Evolutionary conservation across 2,797 vertebrate species (phyloP), one percentile per base, ranked within the genome.

Genomic region (Yasuhikotakia modesta): DNA sequence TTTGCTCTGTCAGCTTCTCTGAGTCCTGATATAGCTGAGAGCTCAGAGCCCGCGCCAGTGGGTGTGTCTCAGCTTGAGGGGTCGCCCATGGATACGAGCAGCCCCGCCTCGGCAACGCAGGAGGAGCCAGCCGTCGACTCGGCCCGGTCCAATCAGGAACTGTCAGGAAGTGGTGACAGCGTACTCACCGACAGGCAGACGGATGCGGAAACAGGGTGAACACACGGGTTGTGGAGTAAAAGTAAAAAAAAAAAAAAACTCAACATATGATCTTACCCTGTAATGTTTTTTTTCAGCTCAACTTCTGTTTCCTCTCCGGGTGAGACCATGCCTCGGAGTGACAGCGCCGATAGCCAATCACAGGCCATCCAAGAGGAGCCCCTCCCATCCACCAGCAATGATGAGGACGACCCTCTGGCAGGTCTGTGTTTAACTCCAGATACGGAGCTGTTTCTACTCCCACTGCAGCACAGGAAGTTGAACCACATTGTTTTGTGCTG

Each of bases 61-160:
- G 95, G 94, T 75, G 94, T 95, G 81, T 97, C 96, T 67, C 96
- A 96, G 39, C 88, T 97, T 66, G 96, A 97, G 85, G 96, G 96
- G 13, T 98, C 96, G 14, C 96, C 96, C 2, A 98, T 98, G 96
- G 96, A 98, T 79, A 97, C 96, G 35, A 97, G 96, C 87, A 98
- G 96, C 86, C 93, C 96, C 48, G 96, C 95, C 48, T 97, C 96
- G 50, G 94, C 95, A n/a, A 95, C 92, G 19, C 93, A 96, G 79
- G 96, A 98, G 79, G 96, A 98, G 78, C 76, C 89, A 27, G 82
- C 83, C 67, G 73, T 89, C 55, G 91, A 87, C 83, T 75, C 90
- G 3, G 79, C 87, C 16, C 90, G 92, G 58, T 80, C 89, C 1
- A 85, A 87, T 66, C 91, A 91, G 73, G 90, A 91, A 84, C 86